Conservation (phyloP, 2,113 vertebrate species). For the Erythrocebus patas region DNA sequence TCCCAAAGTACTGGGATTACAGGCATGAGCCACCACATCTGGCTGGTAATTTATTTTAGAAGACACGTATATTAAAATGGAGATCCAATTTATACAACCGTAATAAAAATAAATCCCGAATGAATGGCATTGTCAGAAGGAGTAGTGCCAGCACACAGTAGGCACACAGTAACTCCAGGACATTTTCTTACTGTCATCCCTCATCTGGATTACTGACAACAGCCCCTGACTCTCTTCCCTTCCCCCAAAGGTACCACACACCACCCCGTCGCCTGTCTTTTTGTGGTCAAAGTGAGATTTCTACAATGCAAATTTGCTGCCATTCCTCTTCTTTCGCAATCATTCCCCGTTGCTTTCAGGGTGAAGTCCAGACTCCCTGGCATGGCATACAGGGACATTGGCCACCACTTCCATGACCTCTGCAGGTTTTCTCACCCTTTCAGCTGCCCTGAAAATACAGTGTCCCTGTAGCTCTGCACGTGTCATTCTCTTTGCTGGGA, state of each 20-base stretch:
- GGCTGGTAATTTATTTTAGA: no score
- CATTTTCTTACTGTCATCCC: neutral
- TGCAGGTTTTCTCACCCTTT: neutral
- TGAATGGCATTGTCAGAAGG: neutral
- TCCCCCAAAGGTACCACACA: fast-evolving
- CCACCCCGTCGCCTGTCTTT: neutral
- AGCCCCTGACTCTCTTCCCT: neutral
- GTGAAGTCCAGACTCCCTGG: neutral
- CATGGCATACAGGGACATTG: neutral
- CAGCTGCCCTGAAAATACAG: neutral
- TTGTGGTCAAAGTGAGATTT: neutral
- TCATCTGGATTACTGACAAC: neutral
- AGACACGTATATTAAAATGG: no score
- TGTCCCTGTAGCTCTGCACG: neutral
- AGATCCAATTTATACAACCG: neutral
- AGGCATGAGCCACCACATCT: no score
- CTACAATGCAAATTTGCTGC: neutral
- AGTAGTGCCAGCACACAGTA: no score
- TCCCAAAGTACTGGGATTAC: no score
- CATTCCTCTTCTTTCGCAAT: neutral
- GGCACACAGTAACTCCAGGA: neutral
- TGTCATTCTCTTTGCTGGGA: neutral
- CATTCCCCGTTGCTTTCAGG: neutral
- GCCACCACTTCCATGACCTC: neutral
- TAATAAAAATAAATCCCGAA: neutral